Conservation (phyloP, 2,113 vertebrate genomes). For the Corythornis vintsioides region DNA sequence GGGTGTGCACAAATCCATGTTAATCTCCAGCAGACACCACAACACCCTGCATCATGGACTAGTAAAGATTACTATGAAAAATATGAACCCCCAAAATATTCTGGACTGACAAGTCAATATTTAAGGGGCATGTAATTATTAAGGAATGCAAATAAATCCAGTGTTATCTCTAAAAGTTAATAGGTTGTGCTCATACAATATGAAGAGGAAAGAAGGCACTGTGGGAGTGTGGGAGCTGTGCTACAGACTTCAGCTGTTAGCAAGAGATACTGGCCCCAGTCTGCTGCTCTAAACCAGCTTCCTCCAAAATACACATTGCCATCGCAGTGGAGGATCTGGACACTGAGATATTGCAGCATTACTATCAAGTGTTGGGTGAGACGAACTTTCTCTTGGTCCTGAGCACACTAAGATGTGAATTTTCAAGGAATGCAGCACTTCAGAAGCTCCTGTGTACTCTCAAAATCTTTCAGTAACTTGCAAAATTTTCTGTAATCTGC, state of each 20-base stretch:
- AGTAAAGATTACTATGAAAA: not conserved
- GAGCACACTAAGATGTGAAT: not conserved
- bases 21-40: not conserved
- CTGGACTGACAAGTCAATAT: not conserved
- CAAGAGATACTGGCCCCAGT: not conserved
- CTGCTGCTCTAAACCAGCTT: not conserved
- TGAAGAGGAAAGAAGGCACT: not conserved
- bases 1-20: not conserved
- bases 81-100: not conserved
- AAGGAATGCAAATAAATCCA: not conserved
- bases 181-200: accelerated
- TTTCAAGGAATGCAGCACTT: not conserved
- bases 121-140: not conserved
- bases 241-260: not conserved
- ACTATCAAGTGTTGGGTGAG: not conserved
- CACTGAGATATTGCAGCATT: not conserved
- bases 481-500: not conserved
- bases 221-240: not conserved
- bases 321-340: not conserved
- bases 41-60: not conserved
- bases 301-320: not conserved
- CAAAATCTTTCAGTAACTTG: not conserved
- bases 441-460: not conserved
- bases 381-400: not conserved
- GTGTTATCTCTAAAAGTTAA: not conserved